phyloP scores from a whole-genome alignment of 2,797 vertebrate genomes.

The Hippoglossus hippoglossus region DNA sequence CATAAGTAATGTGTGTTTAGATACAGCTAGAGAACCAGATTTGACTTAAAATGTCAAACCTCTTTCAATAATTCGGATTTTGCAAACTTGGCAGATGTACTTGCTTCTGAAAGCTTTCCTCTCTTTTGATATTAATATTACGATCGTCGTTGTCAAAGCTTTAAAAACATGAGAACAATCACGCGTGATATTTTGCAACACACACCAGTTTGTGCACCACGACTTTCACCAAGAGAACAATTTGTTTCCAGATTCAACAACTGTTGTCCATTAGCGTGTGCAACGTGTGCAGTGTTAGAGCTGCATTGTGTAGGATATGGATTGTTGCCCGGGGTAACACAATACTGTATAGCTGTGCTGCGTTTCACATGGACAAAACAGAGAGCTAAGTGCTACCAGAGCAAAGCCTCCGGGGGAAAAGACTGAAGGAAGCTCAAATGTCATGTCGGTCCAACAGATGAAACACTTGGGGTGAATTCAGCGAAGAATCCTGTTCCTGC shows the following conservation, averaged over 20 bases:
- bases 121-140: conserved; percentile 5
- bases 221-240: conserved; percentile 23
- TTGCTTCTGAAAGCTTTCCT: not conserved
- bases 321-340: conserved; percentile 44
- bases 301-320: conserved; percentile 37
- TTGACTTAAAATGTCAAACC: not conserved
- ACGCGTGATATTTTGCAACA: conserved; percentile 2
- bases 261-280: conserved; percentile 52
- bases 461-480: conserved; percentile 31
- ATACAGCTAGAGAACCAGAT: conserved; percentile 8
- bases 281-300: conserved; percentile 5
- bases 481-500: conserved; percentile 16
- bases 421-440: conserved; percentile 41
- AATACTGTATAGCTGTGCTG: conserved; percentile 48
- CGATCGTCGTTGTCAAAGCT: not conserved
- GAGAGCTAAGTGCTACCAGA: conserved; percentile 54
- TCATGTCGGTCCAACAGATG: conserved; percentile 24
- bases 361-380: conserved; percentile 51
- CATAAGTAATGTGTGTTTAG: not conserved
- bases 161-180: not conserved
- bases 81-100: conserved; percentile 8
- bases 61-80: not conserved
- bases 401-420: conserved; percentile 37
- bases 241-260: conserved; percentile 46
- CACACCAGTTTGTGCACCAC: not conserved